These are phyloP conservation scores for Drosophila navojoa DNA, from an alignment of 1,140 invertebrate species.

Conservation along the genomic window DNA sequence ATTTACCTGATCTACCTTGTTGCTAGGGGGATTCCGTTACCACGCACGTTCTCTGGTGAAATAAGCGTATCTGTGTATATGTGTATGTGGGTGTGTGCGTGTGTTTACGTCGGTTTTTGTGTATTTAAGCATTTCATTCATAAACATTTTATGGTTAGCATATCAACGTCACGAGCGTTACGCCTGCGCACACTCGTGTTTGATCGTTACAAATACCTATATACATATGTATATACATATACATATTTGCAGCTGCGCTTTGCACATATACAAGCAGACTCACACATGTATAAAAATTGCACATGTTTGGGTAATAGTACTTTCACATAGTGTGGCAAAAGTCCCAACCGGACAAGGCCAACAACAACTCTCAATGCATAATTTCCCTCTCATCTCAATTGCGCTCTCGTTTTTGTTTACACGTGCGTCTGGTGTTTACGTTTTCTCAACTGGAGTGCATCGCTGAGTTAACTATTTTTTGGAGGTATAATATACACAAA, in stretches of 20 bases:
- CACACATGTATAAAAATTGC: not conserved
- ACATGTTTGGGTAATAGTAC: slow-evolving; percentile 4
- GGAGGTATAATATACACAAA: too few relatives aligned
- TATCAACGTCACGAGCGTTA: slow-evolving; percentile 23
- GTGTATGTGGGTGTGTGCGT: not conserved
- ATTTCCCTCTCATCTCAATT: slow-evolving; percentile 47
- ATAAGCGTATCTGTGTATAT: not conserved
- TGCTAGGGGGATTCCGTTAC: slow-evolving; percentile 59
- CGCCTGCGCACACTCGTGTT: slow-evolving; percentile 2
- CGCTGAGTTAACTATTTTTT: not conserved
- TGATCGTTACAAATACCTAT: not conserved
- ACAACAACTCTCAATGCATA: slow-evolving; percentile 12
- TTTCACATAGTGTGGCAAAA: slow-evolving; percentile 1
- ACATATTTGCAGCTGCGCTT: not conserved
- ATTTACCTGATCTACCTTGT: slow-evolving; percentile 40
- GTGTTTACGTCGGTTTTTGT: not conserved
- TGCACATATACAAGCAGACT: not conserved
- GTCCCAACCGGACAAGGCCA: slow-evolving; percentile 21
- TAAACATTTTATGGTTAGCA: slow-evolving; percentile 20
- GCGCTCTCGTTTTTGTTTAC: slow-evolving; percentile 17
- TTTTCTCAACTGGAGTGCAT: not conserved
- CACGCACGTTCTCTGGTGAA: slow-evolving; percentile 39
- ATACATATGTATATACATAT: not conserved
- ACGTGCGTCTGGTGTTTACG: not conserved
- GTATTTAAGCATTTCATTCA: slow-evolving; percentile 30